phyloP scores from a whole-genome alignment of 2,888 invertebrate genomes.

The Chrysopilus asiliformis region DNA sequence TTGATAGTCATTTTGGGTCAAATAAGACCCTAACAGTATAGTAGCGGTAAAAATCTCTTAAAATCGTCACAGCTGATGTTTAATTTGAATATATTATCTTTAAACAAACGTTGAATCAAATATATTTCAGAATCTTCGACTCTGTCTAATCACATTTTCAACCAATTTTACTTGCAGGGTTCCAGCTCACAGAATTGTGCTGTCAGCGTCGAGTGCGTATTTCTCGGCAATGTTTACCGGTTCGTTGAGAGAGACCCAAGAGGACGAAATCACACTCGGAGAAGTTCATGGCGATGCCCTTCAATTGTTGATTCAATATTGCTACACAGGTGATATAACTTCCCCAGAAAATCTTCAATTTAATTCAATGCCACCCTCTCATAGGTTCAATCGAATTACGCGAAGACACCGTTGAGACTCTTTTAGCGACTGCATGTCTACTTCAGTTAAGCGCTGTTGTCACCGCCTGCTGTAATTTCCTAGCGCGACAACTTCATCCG shows the following conservation, averaged over 20 bases:
- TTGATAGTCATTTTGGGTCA: too few relatives aligned
- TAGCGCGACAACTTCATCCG: conserved; percentile 81
- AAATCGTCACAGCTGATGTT: too few relatives aligned
- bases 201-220: conserved; percentile 86
- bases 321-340: conserved; percentile 61
- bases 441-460: conserved; percentile 77
- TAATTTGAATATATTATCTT: too few relatives aligned
- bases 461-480: conserved; percentile 77
- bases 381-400: conserved; percentile 54
- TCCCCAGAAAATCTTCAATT: neutral
- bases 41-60: too few relatives aligned
- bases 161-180: conserved; percentile 41
- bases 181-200: conserved; percentile 73
- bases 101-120: too few relatives aligned
- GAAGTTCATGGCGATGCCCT: conserved; percentile 79
- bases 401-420: conserved; percentile 82
- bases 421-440: conserved; percentile 76
- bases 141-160: neutral
- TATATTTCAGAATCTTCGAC: too few relatives aligned
- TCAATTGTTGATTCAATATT: conserved; percentile 72
- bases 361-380: conserved; percentile 15
- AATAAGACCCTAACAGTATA: too few relatives aligned
- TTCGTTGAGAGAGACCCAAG: conserved; percentile 67
- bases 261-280: conserved; percentile 70
- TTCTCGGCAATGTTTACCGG: conserved; percentile 94